These are phyloP conservation scores for Leptopterna dolabrata DNA, from an alignment of 2,888 invertebrate genomes.

Conservation along the genomic window DNA sequence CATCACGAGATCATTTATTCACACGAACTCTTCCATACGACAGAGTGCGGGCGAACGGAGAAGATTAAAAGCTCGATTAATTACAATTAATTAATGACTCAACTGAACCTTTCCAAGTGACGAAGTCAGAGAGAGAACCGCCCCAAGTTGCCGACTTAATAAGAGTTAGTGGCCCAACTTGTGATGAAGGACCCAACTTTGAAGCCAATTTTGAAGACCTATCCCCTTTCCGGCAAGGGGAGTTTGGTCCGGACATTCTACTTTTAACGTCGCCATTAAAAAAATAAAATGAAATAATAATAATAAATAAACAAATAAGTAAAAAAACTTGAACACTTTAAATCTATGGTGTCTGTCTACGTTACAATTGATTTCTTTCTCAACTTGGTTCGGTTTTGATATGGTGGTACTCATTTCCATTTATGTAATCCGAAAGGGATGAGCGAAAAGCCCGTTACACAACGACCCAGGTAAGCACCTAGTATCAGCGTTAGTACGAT, in stretches of 20 bases:
- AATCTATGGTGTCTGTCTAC: neutral
- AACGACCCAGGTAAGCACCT: no score
- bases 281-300: no score
- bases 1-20: no score
- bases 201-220: slow-evolving; percentile 9
- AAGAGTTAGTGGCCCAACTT: slow-evolving; percentile 48
- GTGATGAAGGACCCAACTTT: slow-evolving; percentile 4
- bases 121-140: slow-evolving; percentile 19
- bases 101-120: slow-evolving; percentile 4
- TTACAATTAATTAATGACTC: slow-evolving; percentile 44
- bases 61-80: slow-evolving; percentile 34
- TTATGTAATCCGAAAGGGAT: neutral
- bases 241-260: neutral
- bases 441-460: no score
- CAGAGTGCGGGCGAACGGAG: neutral
- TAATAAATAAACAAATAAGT: no score
- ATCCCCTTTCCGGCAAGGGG: neutral
- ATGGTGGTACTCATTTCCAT: neutral
- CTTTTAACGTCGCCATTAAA: neutral
- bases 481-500: no score
- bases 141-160: slow-evolving; percentile 41
- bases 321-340: neutral
- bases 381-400: neutral
- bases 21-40: neutral
- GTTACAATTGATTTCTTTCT: neutral